Conservation (phyloP, 2,888 invertebrate genomes). For the Tipula unca region DNA sequence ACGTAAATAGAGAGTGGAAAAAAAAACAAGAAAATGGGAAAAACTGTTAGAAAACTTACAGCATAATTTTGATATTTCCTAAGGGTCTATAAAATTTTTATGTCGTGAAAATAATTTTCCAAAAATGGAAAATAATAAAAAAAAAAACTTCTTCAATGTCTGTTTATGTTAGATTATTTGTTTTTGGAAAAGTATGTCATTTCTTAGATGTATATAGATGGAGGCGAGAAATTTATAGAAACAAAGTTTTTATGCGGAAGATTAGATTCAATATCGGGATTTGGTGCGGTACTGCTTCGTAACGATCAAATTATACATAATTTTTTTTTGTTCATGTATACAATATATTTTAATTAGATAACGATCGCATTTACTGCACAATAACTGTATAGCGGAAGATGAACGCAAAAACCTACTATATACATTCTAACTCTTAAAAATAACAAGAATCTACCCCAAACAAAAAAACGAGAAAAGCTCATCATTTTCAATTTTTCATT, state of each 20-base stretch:
- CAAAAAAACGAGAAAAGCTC: neutral
- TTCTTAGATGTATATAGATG: neutral
- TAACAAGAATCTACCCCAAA: neutral
- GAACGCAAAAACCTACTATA: neutral
- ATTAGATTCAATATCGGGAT: neutral
- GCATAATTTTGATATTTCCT: conserved; percentile 8
- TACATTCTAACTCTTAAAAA: neutral
- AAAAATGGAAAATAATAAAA: neutral
- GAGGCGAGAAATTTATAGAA: neutral
- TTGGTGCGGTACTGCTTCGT: neutral
- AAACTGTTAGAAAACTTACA: neutral
- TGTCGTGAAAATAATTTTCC: conserved; percentile 8
- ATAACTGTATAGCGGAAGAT: neutral
- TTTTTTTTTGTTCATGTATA: too few relatives aligned
- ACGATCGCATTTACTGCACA: too few relatives aligned
- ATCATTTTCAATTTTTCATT: neutral
- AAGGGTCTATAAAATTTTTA: neutral
- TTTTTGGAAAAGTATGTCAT: neutral
- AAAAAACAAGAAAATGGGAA: neutral
- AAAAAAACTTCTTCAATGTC: neutral
- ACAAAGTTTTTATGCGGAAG: neutral
- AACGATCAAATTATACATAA: neutral
- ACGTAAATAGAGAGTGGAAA: neutral
- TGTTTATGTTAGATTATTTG: neutral
- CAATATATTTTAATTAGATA: too few relatives aligned